Base-by-base conservation (phyloP, 2,797 vertebrate genomes). In the Trachurus trachurus region DNA sequence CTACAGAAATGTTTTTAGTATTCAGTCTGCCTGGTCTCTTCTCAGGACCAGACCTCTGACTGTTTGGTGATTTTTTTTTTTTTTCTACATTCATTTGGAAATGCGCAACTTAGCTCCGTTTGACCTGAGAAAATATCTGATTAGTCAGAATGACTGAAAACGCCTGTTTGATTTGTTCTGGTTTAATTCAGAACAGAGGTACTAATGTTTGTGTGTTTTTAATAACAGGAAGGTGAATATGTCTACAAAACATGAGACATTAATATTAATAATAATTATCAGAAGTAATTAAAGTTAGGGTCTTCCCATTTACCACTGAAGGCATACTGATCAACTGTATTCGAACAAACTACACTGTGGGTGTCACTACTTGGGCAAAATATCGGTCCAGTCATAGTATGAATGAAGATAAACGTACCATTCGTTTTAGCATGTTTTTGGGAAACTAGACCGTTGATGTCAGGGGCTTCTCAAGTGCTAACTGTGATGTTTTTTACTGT, bases 391-490 rank as follows among this genome's bases (percentile, higher is more conserved):
- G 37, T 72, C 49, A 54, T 31, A 72, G 45, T 50, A 74, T 70
- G 21, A 74, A 71, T 45, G 31, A 65, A 42, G 56, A 71, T 45
- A 74, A 57, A 58, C 16, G 16, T 76, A 60, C 49, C 9, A 45
- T 57, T 78, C 19, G 2, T 58, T 44, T 67, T 21, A 57, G 64
- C 1, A 1, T 65, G 31, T 66, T 69, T 44, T 81, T 49, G 15
- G 29, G 34, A 65, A 65, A 79, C 26, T 31, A 54, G 13, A 50
- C 39, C 50, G 39, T 39, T 37, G 5, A 56, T 63, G 13, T 66
- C 78, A 70, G 49, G 40, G 56, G 29, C 65, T 84, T 62, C 34
- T 82, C 29, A 84, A 86, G 80, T 83, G 86, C 82, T 80, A 42
- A 76, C 68, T 80, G 78, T 85, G 78, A 73, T 77, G 17, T 58